Percentiles rank a stretch among this genome's conserved stretches.
Evolutionary conservation across 2,797 vertebrate genomes (phyloP).

Genomic region (Pachyuromys duprasi): DNA sequence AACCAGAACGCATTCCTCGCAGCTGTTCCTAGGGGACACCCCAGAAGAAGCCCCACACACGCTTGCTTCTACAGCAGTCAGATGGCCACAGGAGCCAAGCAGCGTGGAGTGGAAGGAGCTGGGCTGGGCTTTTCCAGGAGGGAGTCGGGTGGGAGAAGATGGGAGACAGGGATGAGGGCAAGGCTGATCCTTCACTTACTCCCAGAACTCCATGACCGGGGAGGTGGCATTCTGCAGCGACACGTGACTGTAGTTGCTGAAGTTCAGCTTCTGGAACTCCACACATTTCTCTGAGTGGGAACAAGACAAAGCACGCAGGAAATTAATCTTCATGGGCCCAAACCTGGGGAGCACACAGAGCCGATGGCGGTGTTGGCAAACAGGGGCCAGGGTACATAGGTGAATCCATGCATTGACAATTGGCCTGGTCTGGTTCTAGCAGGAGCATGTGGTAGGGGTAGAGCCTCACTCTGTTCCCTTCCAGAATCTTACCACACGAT

Average conservation of each 20-base stretch:
- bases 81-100: background rate
- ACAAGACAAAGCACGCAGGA: slow-evolving; percentile 54
- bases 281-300: slow-evolving; percentile 94
- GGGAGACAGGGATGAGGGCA: background rate
- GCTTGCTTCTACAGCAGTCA: background rate
- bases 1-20: background rate
- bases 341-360: background rate
- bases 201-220: slow-evolving; percentile 99
- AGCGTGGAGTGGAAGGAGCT: background rate
- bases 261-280: slow-evolving; percentile 96
- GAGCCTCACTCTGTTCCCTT: background rate
- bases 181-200: slow-evolving; percentile 93
- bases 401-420: slow-evolving; percentile 5
- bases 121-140: background rate
- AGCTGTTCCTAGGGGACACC: background rate
- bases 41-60: background rate
- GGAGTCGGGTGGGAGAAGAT: background rate
- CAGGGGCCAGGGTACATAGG: background rate
- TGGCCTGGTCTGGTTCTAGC: background rate
- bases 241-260: slow-evolving; percentile 93
- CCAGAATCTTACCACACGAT: background rate
- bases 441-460: background rate
- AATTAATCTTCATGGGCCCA: slow-evolving; percentile 10
- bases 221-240: slow-evolving; percentile 94
- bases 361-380: background rate